phyloP scores from a whole-genome alignment of 2,113 vertebrate genomes.

The Ammodytes marinus region DNA sequence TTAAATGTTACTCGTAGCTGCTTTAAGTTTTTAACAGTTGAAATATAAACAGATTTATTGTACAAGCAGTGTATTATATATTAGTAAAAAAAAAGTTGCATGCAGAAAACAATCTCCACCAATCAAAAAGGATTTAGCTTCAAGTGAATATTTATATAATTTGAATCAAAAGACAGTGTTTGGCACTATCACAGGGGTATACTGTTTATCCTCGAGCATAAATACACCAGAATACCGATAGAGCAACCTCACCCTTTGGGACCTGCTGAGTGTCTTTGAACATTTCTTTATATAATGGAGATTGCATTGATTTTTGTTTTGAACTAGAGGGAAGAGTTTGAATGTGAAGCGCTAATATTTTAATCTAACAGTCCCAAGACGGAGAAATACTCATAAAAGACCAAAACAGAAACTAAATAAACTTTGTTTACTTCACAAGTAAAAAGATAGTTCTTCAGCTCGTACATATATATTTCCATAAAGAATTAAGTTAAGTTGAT shows the following conservation, averaged over 20 bases:
- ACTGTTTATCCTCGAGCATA: slow-evolving; percentile 52
- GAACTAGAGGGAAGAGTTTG: slow-evolving; percentile 68
- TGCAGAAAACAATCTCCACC: not conserved
- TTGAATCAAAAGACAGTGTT: slow-evolving; percentile 28
- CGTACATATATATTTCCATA: not conserved
- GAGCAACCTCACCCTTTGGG: slow-evolving; percentile 57
- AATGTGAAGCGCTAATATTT: slow-evolving; percentile 72
- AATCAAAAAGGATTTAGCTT: slow-evolving; percentile 23
- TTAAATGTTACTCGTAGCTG: too few species aligned
- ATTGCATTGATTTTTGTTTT: slow-evolving; percentile 67
- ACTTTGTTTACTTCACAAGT: slow-evolving; percentile 19
- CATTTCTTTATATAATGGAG: slow-evolving; percentile 64
- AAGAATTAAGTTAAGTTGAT: too few species aligned
- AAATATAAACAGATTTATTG: slow-evolving; percentile 29
- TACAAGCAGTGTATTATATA: slow-evolving; percentile 4
- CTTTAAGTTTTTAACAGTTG: slow-evolving; percentile 14
- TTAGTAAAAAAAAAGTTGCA: too few species aligned
- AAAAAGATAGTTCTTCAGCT: too few species aligned
- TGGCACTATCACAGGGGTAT: slow-evolving; percentile 35
- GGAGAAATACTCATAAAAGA: slow-evolving; percentile 21
- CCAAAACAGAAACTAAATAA: slow-evolving; percentile 56
- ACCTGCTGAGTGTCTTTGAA: slow-evolving; percentile 72
- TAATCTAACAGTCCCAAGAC: slow-evolving; percentile 68
- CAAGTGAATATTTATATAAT: slow-evolving; percentile 24
- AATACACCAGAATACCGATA: slow-evolving; percentile 49